Conservation (phyloP, 2,888 invertebrate species). For the Lasioglossum villosulum region DNA sequence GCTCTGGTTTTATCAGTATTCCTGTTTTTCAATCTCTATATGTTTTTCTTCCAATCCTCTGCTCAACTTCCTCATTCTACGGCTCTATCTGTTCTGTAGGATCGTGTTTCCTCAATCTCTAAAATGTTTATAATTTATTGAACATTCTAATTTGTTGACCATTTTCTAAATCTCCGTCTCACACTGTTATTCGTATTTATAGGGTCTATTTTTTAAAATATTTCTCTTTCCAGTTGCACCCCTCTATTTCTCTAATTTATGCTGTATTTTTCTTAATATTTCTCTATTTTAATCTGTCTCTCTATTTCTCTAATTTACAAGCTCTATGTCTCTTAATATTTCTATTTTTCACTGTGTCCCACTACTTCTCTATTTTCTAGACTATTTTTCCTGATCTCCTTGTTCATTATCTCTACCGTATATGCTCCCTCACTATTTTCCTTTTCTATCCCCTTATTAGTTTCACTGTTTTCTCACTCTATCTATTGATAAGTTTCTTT, state of each 20-base stretch:
- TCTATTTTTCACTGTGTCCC: not conserved
- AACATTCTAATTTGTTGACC: not conserved
- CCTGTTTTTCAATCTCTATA: not conserved
- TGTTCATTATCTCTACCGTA: not conserved
- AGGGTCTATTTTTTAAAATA: no score
- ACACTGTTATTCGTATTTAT: no score
- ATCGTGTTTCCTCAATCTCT: not conserved
- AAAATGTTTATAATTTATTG: not conserved
- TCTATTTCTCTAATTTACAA: not conserved
- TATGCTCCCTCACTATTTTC: not conserved
- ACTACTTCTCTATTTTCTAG: not conserved
- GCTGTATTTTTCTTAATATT: not conserved
- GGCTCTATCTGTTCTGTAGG: not conserved
- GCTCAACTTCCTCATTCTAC: not conserved
- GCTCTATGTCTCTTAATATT: not conserved
- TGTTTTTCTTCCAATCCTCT: not conserved
- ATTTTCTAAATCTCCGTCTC: no score
- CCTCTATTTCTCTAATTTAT: not conserved
- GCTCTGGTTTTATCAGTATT: not conserved
- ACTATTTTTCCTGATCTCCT: not conserved
- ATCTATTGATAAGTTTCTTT: not conserved
- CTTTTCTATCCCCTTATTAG: not conserved
- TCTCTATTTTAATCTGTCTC: not conserved
- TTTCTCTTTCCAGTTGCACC: not conserved
- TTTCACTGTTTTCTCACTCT: not conserved